Evolutionary conservation across 30 jellyfish, hydroid and myxozoan species (phyloP), one percentile per base, ranked within the genome.

Genomic region (Pelagia noctiluca): DNA sequence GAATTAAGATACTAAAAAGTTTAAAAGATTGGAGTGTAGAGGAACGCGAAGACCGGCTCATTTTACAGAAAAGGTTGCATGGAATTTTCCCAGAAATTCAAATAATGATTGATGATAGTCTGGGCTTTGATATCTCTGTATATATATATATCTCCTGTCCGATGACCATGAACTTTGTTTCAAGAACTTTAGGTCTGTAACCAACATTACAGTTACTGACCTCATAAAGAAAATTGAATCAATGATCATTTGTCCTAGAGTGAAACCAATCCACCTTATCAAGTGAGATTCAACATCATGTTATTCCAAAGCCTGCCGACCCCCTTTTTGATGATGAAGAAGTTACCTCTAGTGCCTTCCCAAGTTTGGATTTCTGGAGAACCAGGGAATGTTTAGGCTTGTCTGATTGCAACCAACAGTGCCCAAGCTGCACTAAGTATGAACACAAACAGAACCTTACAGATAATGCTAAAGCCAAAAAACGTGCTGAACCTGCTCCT

Each of bases 401-500:
- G 84, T 23, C 19, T 38, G 10, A 71, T 71, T 35, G 46, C 2
- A 36, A 32, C 32, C 18, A 23, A 35, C 30, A 18, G 2, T 71
- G 84, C 19, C 37, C 8, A 19, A 13, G 31, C 16, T 71, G 84
- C 19, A 46, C 7, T 26, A 12, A 68, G 11, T n/a, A 22, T 21
- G 80, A 11, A 10, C 3, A 34, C 23, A 4, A 47, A 3, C 47
- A 21, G 29, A 72, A 0, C 10, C 12, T 10, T 1, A 34, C 37
- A 46, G 23, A 19, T 13, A 72, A 37, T 13, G 54, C 77, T 19
- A 72, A 72, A 22, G 46, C 24, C 11, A 22, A 31, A 11, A 29
- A 50, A 18, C 50, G 38, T 26, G 61, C 69, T 57, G 35, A 57
- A 61, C 90, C 90, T 63, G 90, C 90, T 35, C 72, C 63, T n/a